Base-by-base conservation (phyloP, 2,113 vertebrate species). In the Cololabis saira region DNA sequence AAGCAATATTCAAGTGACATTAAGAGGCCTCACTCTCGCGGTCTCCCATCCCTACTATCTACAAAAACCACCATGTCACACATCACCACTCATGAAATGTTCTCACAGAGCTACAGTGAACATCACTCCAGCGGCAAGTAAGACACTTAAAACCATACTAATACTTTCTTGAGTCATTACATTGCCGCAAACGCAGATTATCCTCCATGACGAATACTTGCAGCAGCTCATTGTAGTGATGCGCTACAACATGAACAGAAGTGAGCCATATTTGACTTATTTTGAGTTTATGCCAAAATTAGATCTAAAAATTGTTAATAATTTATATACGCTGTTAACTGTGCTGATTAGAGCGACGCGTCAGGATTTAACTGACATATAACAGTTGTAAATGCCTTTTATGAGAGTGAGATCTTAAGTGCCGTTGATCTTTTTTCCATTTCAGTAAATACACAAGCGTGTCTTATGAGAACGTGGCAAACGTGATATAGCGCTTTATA, bases 401-500 rank as follows among this genome's bases (percentile, higher is more conserved):
- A 3, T 47, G 7, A 44, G 45, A 55, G 8, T 41, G n/a, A 24
- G n/a, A 15, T 13, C 57, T n/a, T 47, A 15, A 16, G 49, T 4
- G 11, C 24, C 8, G 11, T 12, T 49, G 19, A 54, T 47, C 13
- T 27, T 56, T 58, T 33, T 42, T 12, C 5, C 12, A 42, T 1
- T 19, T 18, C 27, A 64, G 37, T 67, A 58, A 30, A 40, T 17
- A 54, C 21, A 30, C 5, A 37, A 44, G 41, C 3, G 18, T 55
- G 24, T 60, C 44, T 51, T 24, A n/a, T 27, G 33, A 62, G 54
- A 62, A 42, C 12, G 52, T 52, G 69, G 70, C 54, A 61, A 59
- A 57, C 27, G 27, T 60, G 58, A 80, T 82, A 75, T 69, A 53
- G 12, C 65, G 59, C 71, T 71, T 81, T 12, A 59, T 73, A 17